Evolutionary conservation across 2,888 invertebrate species (phyloP).

Genomic region (Thymelicus sylvestris): DNA sequence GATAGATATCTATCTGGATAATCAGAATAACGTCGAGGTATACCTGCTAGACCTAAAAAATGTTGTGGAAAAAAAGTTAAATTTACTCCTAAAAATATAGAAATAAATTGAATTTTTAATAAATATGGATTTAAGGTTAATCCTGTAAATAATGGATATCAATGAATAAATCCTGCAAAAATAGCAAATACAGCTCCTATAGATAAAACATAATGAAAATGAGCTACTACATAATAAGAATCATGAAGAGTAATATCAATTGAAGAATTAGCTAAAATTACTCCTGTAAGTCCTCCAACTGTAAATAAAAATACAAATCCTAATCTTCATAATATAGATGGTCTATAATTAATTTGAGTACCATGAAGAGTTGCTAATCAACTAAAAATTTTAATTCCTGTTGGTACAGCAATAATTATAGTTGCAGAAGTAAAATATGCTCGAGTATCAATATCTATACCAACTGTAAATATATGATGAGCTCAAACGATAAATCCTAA

Average conservation of each 20-base stretch:
- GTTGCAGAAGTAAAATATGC: slow-evolving; percentile 94
- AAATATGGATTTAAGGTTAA: slow-evolving; percentile 82
- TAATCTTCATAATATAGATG: slow-evolving; percentile 87
- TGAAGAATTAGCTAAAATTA: slow-evolving; percentile 89
- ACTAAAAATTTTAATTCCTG: slow-evolving; percentile 93
- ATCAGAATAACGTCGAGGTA: slow-evolving; percentile 91
- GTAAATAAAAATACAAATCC: slow-evolving; percentile 93
- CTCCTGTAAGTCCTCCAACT: slow-evolving; percentile 88
- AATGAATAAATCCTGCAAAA: slow-evolving; percentile 89
- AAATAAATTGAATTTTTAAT: slow-evolving; percentile 88
- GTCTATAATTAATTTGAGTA: slow-evolving; percentile 84
- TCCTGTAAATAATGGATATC: slow-evolving; percentile 89
- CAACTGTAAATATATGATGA: slow-evolving; percentile 94
- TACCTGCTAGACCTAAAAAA: slow-evolving; percentile 82
- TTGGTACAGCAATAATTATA: slow-evolving; percentile 94
- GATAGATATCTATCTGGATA: slow-evolving; percentile 86
- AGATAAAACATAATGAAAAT: slow-evolving; percentile 92
- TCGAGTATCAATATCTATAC: slow-evolving; percentile 93
- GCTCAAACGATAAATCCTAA: slow-evolving; percentile 94
- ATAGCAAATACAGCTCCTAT: slow-evolving; percentile 93
- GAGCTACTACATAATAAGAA: slow-evolving; percentile 93
- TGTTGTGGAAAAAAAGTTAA: slow-evolving; percentile 93
- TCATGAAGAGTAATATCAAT: slow-evolving; percentile 92
- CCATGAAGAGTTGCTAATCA: slow-evolving; percentile 90
- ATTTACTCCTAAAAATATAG: slow-evolving; percentile 91